A percentile compares a stretch with the other conserved stretches of the same genome.
Evolutionary conservation across 37 sponge, comb jelly and placozoan genomes (phyloP).

Genomic region (Beroe forskalii): DNA sequence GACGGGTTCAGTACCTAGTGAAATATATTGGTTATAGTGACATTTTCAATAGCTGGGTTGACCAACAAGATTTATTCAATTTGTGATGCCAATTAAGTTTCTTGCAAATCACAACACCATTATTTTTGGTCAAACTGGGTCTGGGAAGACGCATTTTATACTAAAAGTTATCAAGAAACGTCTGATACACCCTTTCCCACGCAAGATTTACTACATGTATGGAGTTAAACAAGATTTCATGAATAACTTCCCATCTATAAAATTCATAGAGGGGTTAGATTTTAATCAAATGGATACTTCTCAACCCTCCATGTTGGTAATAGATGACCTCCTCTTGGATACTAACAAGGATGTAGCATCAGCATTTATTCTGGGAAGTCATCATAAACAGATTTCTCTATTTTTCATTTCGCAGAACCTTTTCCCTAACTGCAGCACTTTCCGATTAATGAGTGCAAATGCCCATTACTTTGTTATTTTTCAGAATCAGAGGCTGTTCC

Average conservation of each 20-base stretch:
- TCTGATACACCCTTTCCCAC: neutral
- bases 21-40: conserved; percentile 7
- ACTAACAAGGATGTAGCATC: neutral
- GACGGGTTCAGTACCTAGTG: neutral
- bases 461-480: conserved; percentile 17
- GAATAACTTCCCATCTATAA: neutral
- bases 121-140: conserved; percentile 23
- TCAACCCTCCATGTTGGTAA: neutral
- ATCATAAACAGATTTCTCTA: neutral
- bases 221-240: neutral
- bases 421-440: neutral
- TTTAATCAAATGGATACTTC: conserved; percentile 26
- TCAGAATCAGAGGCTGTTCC: neutral
- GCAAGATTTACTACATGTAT: neutral
- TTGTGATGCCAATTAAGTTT: conserved; percentile 33
- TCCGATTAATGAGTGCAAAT: conserved; percentile 5
- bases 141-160: conserved; percentile 36
- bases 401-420: conserved; percentile 40
- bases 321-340: neutral
- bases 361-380: conserved; percentile 9
- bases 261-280: neutral
- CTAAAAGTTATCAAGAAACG: neutral
- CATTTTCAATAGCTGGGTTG: neutral
- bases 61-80: neutral
- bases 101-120: conserved; percentile 24